Conservation (phyloP, 2,888 invertebrate species). For the Aphodius sticticus region DNA sequence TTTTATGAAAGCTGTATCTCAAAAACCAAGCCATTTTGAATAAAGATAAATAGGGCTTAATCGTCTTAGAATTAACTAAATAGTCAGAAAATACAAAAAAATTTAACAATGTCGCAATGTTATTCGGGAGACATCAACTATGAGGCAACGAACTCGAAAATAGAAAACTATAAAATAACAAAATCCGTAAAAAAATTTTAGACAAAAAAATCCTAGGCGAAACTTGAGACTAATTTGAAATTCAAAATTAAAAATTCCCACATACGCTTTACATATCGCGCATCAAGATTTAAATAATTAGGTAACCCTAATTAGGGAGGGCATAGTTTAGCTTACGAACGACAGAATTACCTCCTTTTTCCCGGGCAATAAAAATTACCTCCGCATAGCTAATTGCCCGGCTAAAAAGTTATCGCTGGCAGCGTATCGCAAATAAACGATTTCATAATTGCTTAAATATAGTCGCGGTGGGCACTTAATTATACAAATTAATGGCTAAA, state of each 20-base stretch:
- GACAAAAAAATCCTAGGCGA: too few species aligned
- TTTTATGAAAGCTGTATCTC: too few species aligned
- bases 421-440: neutral
- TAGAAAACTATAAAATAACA: too few species aligned
- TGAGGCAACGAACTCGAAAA: too few species aligned
- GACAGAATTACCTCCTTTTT: neutral
- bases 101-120: too few species aligned
- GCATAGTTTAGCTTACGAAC: neutral
- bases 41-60: too few species aligned
- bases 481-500: constrained; percentile 4
- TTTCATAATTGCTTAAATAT: constrained; percentile 4
- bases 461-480: neutral
- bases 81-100: too few species aligned
- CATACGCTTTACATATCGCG: neutral
- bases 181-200: too few species aligned
- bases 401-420: neutral
- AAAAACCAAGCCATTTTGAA: too few species aligned
- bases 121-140: too few species aligned
- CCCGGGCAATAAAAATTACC: neutral
- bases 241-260: neutral
- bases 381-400: neutral
- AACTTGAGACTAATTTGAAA: neutral
- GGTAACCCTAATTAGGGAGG: neutral
- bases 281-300: neutral
- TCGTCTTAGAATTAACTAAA: too few species aligned